Evolutionary conservation across 2,113 vertebrate species (phyloP), one percentile per base, ranked within the genome.

Genomic region (Euleptes europaea): DNA sequence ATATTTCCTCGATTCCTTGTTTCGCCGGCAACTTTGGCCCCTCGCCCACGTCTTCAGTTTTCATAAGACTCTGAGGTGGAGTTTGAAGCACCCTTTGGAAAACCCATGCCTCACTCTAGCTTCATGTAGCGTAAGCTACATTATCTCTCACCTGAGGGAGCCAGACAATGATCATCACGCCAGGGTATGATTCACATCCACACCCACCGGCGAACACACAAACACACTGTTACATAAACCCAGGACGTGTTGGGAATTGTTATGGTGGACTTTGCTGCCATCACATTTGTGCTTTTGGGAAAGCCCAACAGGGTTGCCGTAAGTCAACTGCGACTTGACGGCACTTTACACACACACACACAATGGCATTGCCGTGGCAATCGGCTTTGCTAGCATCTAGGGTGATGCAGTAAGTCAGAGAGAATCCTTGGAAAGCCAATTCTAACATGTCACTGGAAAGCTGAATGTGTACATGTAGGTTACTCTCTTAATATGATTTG

Each of bases 161-260:
- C 57, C 88, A 83, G 83, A 84, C 67, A 44, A 10, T 35, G 23
- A 15, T 44, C 28, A 15, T 44, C 28, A 17, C 5, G 19, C 38
- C 8, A 40, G 3, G 1, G 33, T 0, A 0, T 94, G 93, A 93
- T 65, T 94, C 93, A 94, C 1, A 19, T 42, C 73, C 38, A 33
- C 44, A 31, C 54, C 19, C 54, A 21, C 19, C 54, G 6, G 19
- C 5, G 54, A 3, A 19, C 9, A 63, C 60, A 63, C 60, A 63
- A 26, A 63, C 60, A 0, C 1, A 0, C 23, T 35, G 80, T 86
- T 17, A 75, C 90, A 73, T 65, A 83, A 40, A 0, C 0, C 19
- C 0, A 1, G 77, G n/a, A 72, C 78, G 69, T 89, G 85, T 47
- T 92, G 88, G 78, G 0, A 8, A 54, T 1, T 84, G 63, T 31